These are phyloP conservation scores for Montipora capricornis DNA, from an alignment of 64 coral and sea anemone genomes.

Conservation along the genomic window DNA sequence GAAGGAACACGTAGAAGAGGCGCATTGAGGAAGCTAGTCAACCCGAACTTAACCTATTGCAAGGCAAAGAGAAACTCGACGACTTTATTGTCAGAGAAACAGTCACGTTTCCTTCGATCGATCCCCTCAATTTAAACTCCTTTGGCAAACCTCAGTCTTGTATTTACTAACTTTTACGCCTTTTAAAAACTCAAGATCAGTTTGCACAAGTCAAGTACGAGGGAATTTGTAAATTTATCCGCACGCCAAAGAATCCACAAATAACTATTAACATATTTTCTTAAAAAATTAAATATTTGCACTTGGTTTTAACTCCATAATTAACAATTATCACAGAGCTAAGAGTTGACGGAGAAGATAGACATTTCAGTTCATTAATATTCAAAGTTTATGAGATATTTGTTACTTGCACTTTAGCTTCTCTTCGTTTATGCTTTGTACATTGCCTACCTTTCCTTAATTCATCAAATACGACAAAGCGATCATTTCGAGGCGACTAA, in stretches of 20 bases:
- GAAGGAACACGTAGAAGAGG: conserved; percentile 60
- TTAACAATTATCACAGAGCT: conserved; percentile 29
- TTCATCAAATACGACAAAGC: background rate
- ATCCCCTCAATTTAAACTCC: background rate
- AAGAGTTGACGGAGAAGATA: background rate
- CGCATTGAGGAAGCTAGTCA: background rate
- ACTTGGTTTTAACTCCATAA: conserved; percentile 11
- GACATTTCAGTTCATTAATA: background rate
- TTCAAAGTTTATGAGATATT: background rate
- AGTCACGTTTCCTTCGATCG: background rate
- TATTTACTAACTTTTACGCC: background rate
- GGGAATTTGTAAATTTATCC: background rate
- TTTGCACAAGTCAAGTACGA: background rate
- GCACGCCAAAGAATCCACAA: background rate
- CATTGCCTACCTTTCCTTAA: no score
- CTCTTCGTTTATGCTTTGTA: no score
- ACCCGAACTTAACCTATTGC: no score
- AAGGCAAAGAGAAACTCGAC: no score
- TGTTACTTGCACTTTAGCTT: background rate
- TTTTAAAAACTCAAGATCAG: background rate
- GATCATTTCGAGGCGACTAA: background rate
- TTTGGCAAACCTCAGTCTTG: background rate
- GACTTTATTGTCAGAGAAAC: no score
- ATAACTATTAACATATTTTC: background rate
- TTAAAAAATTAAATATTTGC: conserved; percentile 38